Evolutionary conservation across 2,113 vertebrate species (phyloP), one percentile per base, ranked within the genome.

Genomic region (Amblyopsis rosae): DNA sequence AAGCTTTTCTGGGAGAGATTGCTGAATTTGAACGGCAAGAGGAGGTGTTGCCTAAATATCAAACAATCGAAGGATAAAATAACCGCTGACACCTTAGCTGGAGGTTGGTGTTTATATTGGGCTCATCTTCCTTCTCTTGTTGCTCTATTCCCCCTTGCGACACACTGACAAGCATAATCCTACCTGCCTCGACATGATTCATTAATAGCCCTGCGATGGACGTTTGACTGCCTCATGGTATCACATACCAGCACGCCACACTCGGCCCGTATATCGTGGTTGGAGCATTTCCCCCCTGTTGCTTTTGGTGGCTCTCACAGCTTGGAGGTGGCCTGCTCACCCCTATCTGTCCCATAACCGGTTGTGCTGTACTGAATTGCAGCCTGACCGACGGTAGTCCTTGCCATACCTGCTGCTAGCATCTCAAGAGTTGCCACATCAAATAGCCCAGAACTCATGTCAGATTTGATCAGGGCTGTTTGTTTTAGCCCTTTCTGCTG

Each of bases 141-240:
- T 4, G 15, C 45, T 17, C 12, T 63, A 50, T 17, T 8, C 46
- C 48, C 47, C 9, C 47, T 50, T 69, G 48, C 15, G 51, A 35
- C 41, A 32, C 33, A 12, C 56, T 48, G 47, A 50, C 71, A 71
- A 73, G 81, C 59, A 60, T 59, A 74, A 82, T 77, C 77, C 73
- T 60, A 64, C 73, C 19, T 53, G 62, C 74, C 71, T 51, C 50
- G 12, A 63, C 76, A 77, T 82, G 76, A 76, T 79, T 85, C 69
- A 79, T 76, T 84, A 84, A 85, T 80, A 65, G 58, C 54, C 66
- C 48, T 66, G 54, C 47, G 71, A 75, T 65, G 59, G 78, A 78
- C 63, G 63, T 81, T 76, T 81, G 72, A 41, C 48, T 51, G 61
- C 60, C 50, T 10, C 26, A 11, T 17, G 12, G 56, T 78, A 79